These are phyloP conservation scores for Gallinago jamesoni DNA, from an alignment of 2,113 vertebrate genomes.

Conservation along the genomic window DNA sequence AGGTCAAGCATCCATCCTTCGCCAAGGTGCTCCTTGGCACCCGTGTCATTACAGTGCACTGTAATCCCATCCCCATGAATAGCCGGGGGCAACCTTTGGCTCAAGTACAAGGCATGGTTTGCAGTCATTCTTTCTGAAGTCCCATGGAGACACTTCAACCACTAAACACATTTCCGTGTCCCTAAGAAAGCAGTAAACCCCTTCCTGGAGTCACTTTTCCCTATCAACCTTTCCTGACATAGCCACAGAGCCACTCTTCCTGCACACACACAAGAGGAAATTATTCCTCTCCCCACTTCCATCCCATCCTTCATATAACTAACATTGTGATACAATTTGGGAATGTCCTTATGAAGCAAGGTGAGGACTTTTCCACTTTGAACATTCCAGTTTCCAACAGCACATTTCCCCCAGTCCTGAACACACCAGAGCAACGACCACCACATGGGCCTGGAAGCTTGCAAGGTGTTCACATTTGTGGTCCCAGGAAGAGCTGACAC, in stretches of 20 bases:
- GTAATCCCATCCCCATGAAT: background rate
- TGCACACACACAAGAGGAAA: background rate
- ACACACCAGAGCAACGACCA: fast-evolving
- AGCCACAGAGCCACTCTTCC: background rate
- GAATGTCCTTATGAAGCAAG: background rate
- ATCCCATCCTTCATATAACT: background rate
- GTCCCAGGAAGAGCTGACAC: background rate
- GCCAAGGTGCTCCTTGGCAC: background rate
- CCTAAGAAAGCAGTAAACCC: background rate
- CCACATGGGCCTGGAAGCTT: background rate
- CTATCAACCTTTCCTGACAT: background rate
- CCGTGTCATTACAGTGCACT: background rate
- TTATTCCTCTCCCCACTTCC: background rate
- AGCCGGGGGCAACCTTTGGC: background rate
- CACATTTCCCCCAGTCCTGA: background rate
- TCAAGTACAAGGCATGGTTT: background rate
- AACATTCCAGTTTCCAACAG: background rate
- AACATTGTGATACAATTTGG: background rate
- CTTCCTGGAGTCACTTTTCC: background rate
- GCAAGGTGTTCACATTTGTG: fast-evolving
- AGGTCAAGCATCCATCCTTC: background rate
- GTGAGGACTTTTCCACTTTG: background rate
- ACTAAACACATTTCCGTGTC: background rate
- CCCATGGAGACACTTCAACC: background rate
- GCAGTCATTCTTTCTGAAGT: background rate